Conservation (phyloP, 2,888 invertebrate species). For the Gandaritis pyraliata region DNA sequence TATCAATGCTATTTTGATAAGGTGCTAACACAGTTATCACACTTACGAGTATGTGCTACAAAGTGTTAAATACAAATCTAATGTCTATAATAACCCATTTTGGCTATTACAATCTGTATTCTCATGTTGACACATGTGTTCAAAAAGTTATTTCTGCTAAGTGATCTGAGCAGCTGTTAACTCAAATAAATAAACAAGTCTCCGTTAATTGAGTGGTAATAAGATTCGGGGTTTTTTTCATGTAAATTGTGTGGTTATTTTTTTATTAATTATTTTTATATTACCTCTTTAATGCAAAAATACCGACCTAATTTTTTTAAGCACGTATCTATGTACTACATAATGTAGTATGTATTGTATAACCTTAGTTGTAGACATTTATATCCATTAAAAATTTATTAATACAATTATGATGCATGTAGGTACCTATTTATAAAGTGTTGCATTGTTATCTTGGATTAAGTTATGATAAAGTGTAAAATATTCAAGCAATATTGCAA, state of each 20-base stretch:
- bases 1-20: slow-evolving; percentile 19
- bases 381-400: no score
- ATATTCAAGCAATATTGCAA: no score
- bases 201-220: slow-evolving; percentile 29
- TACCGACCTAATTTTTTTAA: not conserved
- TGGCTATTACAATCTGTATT: slow-evolving; percentile 44
- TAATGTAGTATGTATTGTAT: not conserved
- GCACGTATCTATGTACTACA: not conserved
- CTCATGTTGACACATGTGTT: slow-evolving; percentile 70
- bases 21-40: slow-evolving; percentile 38
- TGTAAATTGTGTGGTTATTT: slow-evolving; percentile 2
- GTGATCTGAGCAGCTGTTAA: slow-evolving; percentile 56
- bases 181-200: slow-evolving; percentile 50
- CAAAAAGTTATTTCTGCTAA: slow-evolving; percentile 54
- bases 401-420: not conserved
- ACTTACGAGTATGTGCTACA: slow-evolving; percentile 40
- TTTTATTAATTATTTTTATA: not conserved
- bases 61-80: slow-evolving; percentile 36
- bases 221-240: slow-evolving; percentile 6
- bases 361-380: no score
- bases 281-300: no score
- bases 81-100: slow-evolving; percentile 52
- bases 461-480: no score
- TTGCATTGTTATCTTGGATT: no score
- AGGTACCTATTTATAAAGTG: no score